Evolutionary conservation across 2,113 vertebrate genomes (phyloP), one percentile per base, ranked within the genome.

Genomic region (Syngnathus floridae): DNA sequence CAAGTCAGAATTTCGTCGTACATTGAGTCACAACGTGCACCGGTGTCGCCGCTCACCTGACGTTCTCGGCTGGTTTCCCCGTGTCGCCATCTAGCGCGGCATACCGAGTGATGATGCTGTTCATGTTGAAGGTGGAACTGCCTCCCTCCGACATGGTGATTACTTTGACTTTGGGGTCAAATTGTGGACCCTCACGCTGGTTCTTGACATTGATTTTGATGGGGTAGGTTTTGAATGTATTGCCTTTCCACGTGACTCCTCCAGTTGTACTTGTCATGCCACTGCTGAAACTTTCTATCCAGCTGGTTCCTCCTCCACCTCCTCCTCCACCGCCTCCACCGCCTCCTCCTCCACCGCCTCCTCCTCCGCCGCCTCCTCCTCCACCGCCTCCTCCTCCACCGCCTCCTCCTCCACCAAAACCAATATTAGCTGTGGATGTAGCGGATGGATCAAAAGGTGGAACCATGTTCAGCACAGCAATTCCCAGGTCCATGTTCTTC

Each of bases 21-120:
- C 40, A 41, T 41, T 41, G 40, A 11, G 11, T 31, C 26, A 31
- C 26, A 31, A 31, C 26, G 26, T 31, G 26, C 26, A 7, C 43
- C 2, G 21, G 40, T 46, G 19, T 14, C 5, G 22, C 16, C 13
- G 82, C 88, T 74, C 35, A 99, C 95, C 88, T 89, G 83, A 97
- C 92, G 9, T 94, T 93, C 26, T 89, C 56, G 36, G 95, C 94
- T 46, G 77, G 70, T 74, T 75, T 62, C 22, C 91, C 86, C 1
- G 93, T 96, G 82, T 99, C 96, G 58, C 83, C 68, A 79, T 98
- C 94, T 0, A 82, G 67, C 68, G 94, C 95, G 48, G 80, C 77
- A 64, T 94, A 94, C 0, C 6, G 81, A 67, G 81, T 88, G 31
- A 97, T 51, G 1, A 90, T 38, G 3, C 90, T 76, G 1, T 73